phyloP scores from a whole-genome alignment of 2,113 vertebrate species.

The Tor tambroides region DNA sequence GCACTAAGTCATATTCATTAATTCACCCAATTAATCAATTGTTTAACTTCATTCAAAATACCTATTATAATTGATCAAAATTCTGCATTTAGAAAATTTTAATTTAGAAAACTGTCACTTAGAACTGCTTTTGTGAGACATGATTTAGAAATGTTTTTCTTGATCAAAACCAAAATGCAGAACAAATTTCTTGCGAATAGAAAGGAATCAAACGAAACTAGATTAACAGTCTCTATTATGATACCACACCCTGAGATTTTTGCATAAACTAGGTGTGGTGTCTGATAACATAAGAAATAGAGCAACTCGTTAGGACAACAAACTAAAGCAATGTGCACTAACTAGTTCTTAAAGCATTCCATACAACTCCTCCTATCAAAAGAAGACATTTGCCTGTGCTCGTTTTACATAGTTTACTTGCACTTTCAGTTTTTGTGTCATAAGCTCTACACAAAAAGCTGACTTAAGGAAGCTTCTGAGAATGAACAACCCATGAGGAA shows the following conservation, averaged over 20 bases:
- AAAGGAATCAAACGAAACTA: conserved; percentile 7
- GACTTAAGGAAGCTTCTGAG: not conserved
- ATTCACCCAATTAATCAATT: not conserved
- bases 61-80: too few species aligned
- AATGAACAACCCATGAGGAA: not conserved
- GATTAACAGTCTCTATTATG: not conserved
- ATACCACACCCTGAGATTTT: not conserved
- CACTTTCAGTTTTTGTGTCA: not conserved
- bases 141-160: not conserved
- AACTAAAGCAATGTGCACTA: not conserved
- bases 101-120: not conserved
- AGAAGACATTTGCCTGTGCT: not conserved
- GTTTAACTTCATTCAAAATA: not conserved
- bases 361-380: not conserved
- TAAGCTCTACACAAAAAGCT: not conserved
- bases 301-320: not conserved
- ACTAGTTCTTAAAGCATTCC: conserved; percentile 24
- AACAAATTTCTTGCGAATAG: not conserved
- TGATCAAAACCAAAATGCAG: not conserved
- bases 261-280: conserved; percentile 11
- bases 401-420: not conserved
- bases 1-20: too few species aligned
- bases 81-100: too few species aligned
- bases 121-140: not conserved
- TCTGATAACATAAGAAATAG: not conserved